Percentiles rank a stretch among this genome's conserved stretches.
phyloP scores from a whole-genome alignment of 2,797 vertebrate species.

The Huso huso region DNA sequence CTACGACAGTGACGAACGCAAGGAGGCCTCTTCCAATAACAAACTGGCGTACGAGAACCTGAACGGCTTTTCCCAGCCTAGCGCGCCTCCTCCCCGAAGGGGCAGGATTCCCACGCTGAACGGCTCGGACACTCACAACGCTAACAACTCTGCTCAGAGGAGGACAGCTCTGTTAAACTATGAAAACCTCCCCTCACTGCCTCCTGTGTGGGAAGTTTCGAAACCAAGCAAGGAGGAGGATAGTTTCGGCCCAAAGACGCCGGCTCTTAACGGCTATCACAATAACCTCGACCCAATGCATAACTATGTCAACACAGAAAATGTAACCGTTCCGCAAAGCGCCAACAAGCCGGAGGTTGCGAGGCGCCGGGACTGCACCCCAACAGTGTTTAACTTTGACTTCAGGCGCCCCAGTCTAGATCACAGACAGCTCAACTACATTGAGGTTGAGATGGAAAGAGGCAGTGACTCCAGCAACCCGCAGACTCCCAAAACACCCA shows the following conservation, averaged over 20 bases:
- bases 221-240: conserved; percentile 70
- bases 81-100: conserved; percentile 64
- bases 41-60: conserved; percentile 67
- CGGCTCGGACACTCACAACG: conserved; percentile 78
- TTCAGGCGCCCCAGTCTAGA: conserved; percentile 75
- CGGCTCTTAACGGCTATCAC: conserved; percentile 84
- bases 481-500: conserved; percentile 90
- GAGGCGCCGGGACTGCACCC: conserved; percentile 70
- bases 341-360: conserved; percentile 77
- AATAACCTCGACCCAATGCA: conserved; percentile 77
- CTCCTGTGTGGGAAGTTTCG: conserved; percentile 87
- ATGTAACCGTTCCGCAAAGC: conserved; percentile 82
- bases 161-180: conserved; percentile 94
- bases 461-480: conserved; percentile 88
- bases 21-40: conserved; percentile 55
- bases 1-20: conserved; percentile 73
- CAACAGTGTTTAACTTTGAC: conserved; percentile 93
- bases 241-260: conserved; percentile 73
- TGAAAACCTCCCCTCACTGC: conserved; percentile 88
- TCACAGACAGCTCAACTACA: conserved; percentile 86
- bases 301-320: conserved; percentile 94
- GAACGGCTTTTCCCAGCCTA: conserved; percentile 64
- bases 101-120: conserved; percentile 67
- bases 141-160: conserved; percentile 90
- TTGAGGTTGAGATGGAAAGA: conserved; percentile 92